These are phyloP conservation scores for Atherinosoma microstoma DNA, from an alignment of 2,797 vertebrate species.

Conservation along the genomic window DNA sequence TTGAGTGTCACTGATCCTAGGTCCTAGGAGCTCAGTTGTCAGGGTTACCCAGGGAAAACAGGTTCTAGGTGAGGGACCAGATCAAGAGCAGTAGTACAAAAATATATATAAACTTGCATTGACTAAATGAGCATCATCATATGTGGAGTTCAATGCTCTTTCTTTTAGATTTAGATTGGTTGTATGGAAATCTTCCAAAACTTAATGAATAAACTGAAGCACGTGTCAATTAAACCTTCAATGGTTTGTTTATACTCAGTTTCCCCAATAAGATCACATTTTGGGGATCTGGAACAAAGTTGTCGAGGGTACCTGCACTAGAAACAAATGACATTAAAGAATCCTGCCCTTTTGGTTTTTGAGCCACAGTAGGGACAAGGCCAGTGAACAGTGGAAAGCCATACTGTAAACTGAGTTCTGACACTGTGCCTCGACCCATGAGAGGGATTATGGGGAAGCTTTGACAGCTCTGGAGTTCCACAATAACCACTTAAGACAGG, in stretches of 20 bases:
- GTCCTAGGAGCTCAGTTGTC: too few species aligned
- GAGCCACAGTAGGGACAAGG: constrained; percentile 1
- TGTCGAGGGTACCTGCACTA: background rate
- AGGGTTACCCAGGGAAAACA: too few species aligned
- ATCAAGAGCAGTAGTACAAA: background rate
- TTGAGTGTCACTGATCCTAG: too few species aligned
- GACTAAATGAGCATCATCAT: background rate
- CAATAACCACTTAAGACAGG: constrained; percentile 66
- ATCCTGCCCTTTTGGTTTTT: constrained; percentile 4
- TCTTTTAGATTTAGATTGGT: background rate
- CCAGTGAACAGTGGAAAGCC: constrained; percentile 37
- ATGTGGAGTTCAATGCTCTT: background rate
- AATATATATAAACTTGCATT: too few species aligned
- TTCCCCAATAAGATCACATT: background rate
- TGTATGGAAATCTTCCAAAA: background rate
- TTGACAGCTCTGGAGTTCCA: constrained; percentile 63
- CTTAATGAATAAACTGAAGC: constrained; percentile 1
- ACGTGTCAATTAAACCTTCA: background rate
- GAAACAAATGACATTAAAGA: constrained; percentile 6
- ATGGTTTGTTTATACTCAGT: background rate
- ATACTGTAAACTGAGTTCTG: constrained; percentile 58
- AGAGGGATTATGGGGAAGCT: constrained; percentile 59
- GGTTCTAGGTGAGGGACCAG: background rate
- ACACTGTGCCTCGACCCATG: constrained; percentile 60
- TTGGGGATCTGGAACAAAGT: background rate